Base-by-base conservation (phyloP, 1,140 invertebrate species). In the Zaprionus capensis region DNA sequence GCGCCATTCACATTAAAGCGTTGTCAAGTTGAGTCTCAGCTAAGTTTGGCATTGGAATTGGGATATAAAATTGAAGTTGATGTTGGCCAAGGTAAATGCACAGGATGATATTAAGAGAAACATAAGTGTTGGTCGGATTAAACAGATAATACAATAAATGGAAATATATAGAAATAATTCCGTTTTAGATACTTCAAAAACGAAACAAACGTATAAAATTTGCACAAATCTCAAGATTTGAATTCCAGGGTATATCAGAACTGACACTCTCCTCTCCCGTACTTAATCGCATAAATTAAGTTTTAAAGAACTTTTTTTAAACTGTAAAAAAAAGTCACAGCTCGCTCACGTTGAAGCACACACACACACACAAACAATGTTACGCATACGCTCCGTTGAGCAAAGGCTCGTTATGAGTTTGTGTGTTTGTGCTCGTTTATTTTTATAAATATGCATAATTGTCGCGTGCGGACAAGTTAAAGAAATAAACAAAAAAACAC, bases 391-490 rank as follows among this genome's bases (percentile, higher is more conserved):
- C 75, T 85, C 17, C 63, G 82, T 63, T 81, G 82, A 46, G 78
- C 82, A 84, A 78, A 81, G 67, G 67, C 82, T 57, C 53, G 74
- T 66, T 70, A 49, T 56, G 41, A 46, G 15, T 46, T 46, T 7
- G 41, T 44, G 41, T 44, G 34, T 36, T 15, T 66, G 51, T 71
- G 22, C 34, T 58, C 62, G 68, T 82, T 82, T 86, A 86, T 86
- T 86, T 85, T 64, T 86, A 82, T 78, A 78, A 85, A 86, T 86
- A 82, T 86, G 68, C 82, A 85, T 85, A 85, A 85, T 86, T 85
- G 82, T 86, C 82, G 82, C 82, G 82, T 85, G 82, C 76, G 79
- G 56, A 66, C 26, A 62, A 73, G 76, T 38, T 79, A 38, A 86
- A 67, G 49, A 78, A 63, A 12, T 66, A 34, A 65, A 41, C 36